Evolutionary conservation across 2,797 vertebrate genomes (phyloP), one percentile per base, ranked within the genome.

Genomic region (Danio kyathit): DNA sequence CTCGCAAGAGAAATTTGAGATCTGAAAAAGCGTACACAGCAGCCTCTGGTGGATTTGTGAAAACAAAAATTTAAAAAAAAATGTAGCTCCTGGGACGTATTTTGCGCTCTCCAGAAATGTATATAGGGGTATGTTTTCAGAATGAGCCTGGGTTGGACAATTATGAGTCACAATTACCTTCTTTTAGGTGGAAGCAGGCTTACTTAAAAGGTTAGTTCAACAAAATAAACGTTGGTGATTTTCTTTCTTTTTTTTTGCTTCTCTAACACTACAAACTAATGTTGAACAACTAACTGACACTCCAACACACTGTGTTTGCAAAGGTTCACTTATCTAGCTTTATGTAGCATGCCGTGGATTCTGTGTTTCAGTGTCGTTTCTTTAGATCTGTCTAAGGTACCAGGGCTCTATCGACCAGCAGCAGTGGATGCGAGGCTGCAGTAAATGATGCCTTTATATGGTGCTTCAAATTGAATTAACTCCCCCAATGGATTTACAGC

Each of bases 371-470:
- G 54, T 12, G 54, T 17, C 19, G 11, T 17, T 63, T 63, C 41
- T 48, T 49, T 54, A 56, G 61, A 59, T 56, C 77, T 80, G 41
- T 56, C 43, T 44, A 48, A 66, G 67, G 57, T 65, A 76, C 46
- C 44, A 73, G 63, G 5, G 52, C 51, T 64, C 61, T 56, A 79
- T 78, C 74, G 65, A 54, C 60, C 75, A 21, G 41, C 48, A 54
- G 44, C 40, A 79, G 79, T n/a, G 13, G 7, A 57, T 71, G 66
- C 29, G 40, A 64, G 71, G 67, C 48, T 66, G 77, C 29, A 74
- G 77, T 79, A 84, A 83, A 86, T 79, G 29, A 74, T 76, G 81
- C 79, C 76, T 81, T 85, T 86, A 81, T 87, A 83, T 78, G 66
- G 75, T 83, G 48, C 75, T 83, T 82, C 79, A 79, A 80, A 82